Base-by-base conservation (phyloP, 2,113 vertebrate genomes). In the Orientallactaga bullata region DNA sequence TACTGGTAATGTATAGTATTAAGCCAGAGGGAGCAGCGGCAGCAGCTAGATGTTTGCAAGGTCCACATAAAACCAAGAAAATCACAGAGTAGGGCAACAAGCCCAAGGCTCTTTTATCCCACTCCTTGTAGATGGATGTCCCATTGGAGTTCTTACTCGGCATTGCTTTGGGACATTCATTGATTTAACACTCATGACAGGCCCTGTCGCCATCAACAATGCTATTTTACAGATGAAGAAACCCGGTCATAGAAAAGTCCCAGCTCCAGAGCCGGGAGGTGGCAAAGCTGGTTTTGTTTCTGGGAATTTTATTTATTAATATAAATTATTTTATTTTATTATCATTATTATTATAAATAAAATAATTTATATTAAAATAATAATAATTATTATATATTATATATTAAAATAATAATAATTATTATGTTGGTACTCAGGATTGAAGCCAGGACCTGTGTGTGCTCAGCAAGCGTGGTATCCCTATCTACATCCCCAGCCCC, bases 191-290 rank as follows among this genome's bases (percentile, higher is more conserved):
- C 39, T 69, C 28, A 12, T 1, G 63, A 80, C 21, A 47, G 42
- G 47, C 17, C 12, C 55, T 7, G 0, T 60, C 37, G 16, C 21
- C 3, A 16, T 35, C 68, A 35, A 16, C 80, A 73, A 39, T 69
- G 35, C 89, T 35, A 17, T 71, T 89, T 73, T 71, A 60, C 61
- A 93, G 92, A 83, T 12, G 30, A 80, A 37, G 86, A 73, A 93
- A 89, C 18, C 3, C 73, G 88, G 76, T 35, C 4, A 0, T 32
- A 47, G 17, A 17, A 30, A 37, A 79, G 32, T 7, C 21, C 30
- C 61, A 66, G 78, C 23, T 30, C 72, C 8, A 0, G 0, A 2
- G 63, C 26, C 23, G 37, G 23, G 30, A 92, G 32, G 65, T 7
- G n/a, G 51, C 37, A 51, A 23, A 81, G 66, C 20, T 3, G 3